Percentiles rank a stretch among this genome's conserved stretches.
Conservation (phyloP, 1,140 invertebrate species). For the Drosophila bocqueti region DNA sequence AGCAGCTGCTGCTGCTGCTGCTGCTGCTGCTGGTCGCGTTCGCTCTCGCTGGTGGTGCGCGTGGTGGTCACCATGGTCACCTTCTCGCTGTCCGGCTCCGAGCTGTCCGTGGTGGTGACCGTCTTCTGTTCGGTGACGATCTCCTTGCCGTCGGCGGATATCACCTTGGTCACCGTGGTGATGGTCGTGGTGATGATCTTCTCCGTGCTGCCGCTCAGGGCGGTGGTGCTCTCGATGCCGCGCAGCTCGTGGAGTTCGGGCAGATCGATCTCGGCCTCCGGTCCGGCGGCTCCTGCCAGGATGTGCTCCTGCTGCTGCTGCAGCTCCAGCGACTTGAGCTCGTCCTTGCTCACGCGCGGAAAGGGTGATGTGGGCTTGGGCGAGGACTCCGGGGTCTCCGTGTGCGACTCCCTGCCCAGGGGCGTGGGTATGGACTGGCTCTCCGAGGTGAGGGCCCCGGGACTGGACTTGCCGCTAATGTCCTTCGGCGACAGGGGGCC, state of each 20-base stretch:
- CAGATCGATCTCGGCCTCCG: conserved; percentile 26
- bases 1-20: conserved; percentile 58
- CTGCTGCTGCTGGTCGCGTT: conserved; percentile 71
- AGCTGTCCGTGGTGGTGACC: conserved; percentile 81
- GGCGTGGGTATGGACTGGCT: conserved; percentile 84
- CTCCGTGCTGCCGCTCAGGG: conserved; percentile 77
- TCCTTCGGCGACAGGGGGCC: conserved; percentile 81
- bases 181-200: conserved; percentile 84
- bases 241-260: conserved; percentile 76
- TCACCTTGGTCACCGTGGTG: conserved; percentile 82
- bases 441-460: conserved; percentile 79
- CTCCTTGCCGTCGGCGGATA: conserved; percentile 82
- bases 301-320: conserved; percentile 12
- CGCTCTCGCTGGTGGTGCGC: conserved; percentile 81
- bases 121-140: conserved; percentile 83
- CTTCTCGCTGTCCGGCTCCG: conserved; percentile 80
- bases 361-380: conserved; percentile 84
- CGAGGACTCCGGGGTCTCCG: conserved; percentile 82
- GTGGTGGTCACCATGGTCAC: conserved; percentile 78
- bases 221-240: conserved; percentile 77
- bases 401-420: conserved; percentile 75
- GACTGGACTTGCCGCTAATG: conserved; percentile 83
- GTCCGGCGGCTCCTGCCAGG: conserved; percentile 5
- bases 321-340: conserved; percentile 59
- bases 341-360: conserved; percentile 79